Base-by-base conservation (phyloP, 1,140 invertebrate genomes). In the Pinna nobilis region DNA sequence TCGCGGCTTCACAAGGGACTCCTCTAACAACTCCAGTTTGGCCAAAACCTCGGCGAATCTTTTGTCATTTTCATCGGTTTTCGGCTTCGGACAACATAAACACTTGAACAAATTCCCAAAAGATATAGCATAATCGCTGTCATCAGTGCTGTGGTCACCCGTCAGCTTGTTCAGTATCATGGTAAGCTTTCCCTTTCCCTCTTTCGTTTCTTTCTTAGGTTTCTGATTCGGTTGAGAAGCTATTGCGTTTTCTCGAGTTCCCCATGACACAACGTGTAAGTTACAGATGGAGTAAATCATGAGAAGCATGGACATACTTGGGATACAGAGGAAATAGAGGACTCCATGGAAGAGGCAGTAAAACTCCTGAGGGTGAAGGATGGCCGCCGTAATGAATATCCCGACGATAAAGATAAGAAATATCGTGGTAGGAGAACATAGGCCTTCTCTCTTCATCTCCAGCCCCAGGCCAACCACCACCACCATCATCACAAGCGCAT, bases 291-390 rank as follows among this genome's bases (percentile, higher is more conserved):
- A 96, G 84, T 96, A 98, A 53, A 98, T 95, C 51, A 96, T 95
- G n/a, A 98, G 91, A 70, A 98, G 89, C 92, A 98, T 93, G 82
- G 97, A 97, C 95, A 97, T 97, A 74, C 95, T 95, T 0, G 97
- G 97, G 51, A 98, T 94, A 9, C 95, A 95, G n/a, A 98, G 92
- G 85, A 96, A 97, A 86, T 98, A 98, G 20, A 98, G 92, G 4
- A 95, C 84, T 20, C 95, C 93, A 71, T 93, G 94, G 11, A 93
- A 85, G 4, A 98, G 85, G 81, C 95, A 96, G 13, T 76, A 86
- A 61, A 94, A 92, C 88, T 97, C 96, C 83, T 84, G 93, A 0
- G 96, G 96, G 90, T 98, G 96, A 25, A 98, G 79, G 0, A 95
- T 82, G 0, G 93, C 94, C 1, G 94, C 92, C 30, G 94, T 85